A percentile compares a stretch with the other conserved stretches of the same genome.
Evolutionary conservation across 2,797 vertebrate genomes (phyloP).

Genomic region (Helicolenus hilgendorfi): DNA sequence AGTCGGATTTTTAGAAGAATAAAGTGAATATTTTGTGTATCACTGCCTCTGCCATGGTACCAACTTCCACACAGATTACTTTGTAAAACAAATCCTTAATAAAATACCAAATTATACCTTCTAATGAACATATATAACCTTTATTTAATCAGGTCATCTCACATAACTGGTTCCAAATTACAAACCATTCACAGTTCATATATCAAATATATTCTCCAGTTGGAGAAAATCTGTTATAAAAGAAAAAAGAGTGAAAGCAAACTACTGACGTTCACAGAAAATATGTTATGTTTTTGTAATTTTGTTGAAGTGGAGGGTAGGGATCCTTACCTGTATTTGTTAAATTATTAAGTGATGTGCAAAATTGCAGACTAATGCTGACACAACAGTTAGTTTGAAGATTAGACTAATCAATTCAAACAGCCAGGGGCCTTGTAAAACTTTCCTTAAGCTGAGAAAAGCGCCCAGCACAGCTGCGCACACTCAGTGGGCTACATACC

Average conservation of each 20-base stretch:
- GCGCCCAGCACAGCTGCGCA: no score
- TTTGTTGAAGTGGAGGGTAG: neutral
- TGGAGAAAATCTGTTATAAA: neutral
- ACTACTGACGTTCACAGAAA: neutral
- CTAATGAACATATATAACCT: neutral
- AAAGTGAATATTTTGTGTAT: neutral
- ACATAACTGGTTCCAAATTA: neutral
- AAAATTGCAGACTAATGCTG: neutral
- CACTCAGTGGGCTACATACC: no score
- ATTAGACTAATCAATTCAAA: constrained; percentile 6
- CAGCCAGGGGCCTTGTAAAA: neutral
- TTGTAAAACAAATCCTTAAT: neutral
- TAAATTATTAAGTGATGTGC: neutral
- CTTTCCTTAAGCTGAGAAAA: neutral
- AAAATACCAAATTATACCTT: neutral
- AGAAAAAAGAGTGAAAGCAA: neutral
- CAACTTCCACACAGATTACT: neutral
- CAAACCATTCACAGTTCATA: neutral
- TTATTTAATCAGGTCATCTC: neutral
- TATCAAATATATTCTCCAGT: no score
- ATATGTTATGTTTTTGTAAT: no score
- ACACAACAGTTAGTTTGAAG: neutral
- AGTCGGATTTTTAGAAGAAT: neutral
- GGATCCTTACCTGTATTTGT: neutral
- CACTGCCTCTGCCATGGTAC: neutral